Evolutionary conservation across 2,888 invertebrate species (phyloP), one percentile per base, ranked within the genome.

Genomic region (Phrixothrix hirtus): DNA sequence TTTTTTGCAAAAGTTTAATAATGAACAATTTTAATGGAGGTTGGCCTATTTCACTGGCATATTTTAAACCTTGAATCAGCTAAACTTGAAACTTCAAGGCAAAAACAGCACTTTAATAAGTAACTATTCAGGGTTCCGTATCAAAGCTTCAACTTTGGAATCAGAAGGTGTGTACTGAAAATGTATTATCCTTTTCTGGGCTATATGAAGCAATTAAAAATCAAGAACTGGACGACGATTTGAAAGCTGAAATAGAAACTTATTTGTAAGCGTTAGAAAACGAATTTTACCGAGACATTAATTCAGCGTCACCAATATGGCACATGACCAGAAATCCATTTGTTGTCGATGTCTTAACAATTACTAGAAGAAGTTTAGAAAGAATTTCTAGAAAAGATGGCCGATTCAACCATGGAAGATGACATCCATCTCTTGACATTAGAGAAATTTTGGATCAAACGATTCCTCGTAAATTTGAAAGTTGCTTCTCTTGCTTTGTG

Each of bases 241-340:
- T 45, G 12, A 32, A 29, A 30, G 27, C n/a, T n/a, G n/a, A n/a
- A n/a, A n/a, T n/a, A n/a, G n/a, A n/a, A n/a, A n/a, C n/a, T n/a
- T n/a, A n/a, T 45, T 43, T 50, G 38, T 14, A 45, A 43, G 49
- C 35, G 26, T 13, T 44, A 13, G 44, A 51, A 51, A 13, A 45
- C 37, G 35, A 44, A 39, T 27, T 39, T 51, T 45, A 29, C 37
- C 46, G 26, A 47, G 39, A n/a, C n/a, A n/a, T n/a, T n/a, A n/a
- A n/a, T n/a, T n/a, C n/a, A n/a, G n/a, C n/a, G n/a, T n/a, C n/a
- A 47, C 52, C 52, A 52, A 52, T 47, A 46, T 47, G 41, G 39
- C 41, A 39, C 39, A 52, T 39, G 39, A n/a, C n/a, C n/a, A n/a
- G n/a, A n/a, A n/a, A n/a, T n/a, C n/a, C n/a, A n/a, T n/a, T n/a